These are phyloP conservation scores for Pterocles gutturalis DNA, from an alignment of 2,113 vertebrate species.

Conservation along the genomic window DNA sequence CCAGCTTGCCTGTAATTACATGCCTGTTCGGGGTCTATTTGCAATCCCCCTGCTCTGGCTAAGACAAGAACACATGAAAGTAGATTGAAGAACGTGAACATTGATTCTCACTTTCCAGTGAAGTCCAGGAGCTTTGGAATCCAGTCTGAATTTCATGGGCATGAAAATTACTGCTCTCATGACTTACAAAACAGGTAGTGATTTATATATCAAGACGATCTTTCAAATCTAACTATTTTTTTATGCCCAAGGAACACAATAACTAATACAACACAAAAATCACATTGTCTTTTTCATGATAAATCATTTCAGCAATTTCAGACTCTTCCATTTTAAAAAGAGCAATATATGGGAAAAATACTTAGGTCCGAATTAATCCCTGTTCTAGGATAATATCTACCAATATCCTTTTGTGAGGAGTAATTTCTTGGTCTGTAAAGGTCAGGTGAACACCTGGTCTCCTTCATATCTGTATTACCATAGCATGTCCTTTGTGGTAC, in stretches of 20 bases:
- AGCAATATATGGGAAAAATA: neutral
- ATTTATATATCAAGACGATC: neutral
- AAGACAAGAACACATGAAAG: neutral
- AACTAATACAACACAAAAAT: neutral
- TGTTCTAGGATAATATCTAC: neutral
- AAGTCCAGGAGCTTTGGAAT: neutral
- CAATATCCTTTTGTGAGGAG: neutral
- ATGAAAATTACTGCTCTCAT: neutral
- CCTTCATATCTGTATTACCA: neutral
- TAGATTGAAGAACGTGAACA: neutral
- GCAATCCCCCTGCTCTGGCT: neutral
- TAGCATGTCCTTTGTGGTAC: neutral
- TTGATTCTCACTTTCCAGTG: neutral
- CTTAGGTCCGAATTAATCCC: neutral
- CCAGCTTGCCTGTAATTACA: neutral
- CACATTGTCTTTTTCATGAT: neutral
- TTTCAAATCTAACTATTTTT: neutral
- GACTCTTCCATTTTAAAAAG: neutral
- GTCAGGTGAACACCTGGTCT: neutral
- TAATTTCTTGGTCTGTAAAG: neutral
- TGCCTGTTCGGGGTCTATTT: neutral
- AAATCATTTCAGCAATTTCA: neutral
- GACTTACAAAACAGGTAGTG: neutral
- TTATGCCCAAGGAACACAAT: neutral
- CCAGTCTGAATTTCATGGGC: neutral